These are phyloP conservation scores for Ips nitidus DNA, from an alignment of 1,140 invertebrate genomes.

Conservation along the genomic window DNA sequence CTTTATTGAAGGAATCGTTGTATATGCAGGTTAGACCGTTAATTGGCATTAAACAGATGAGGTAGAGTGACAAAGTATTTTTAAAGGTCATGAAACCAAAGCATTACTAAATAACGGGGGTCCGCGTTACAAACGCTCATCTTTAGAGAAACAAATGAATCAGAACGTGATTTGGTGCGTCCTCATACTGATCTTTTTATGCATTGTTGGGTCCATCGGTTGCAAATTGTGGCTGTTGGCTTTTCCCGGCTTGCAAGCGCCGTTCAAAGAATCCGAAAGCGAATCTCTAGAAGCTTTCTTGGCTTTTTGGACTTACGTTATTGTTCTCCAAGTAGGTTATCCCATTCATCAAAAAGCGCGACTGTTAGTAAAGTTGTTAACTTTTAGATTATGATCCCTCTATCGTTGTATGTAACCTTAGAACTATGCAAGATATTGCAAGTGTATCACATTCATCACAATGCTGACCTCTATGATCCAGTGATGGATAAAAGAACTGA, in stretches of 20 bases:
- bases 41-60: neutral
- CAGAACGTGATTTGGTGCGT: conserved; percentile 96
- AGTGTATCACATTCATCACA: conserved; percentile 93
- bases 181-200: conserved; percentile 86
- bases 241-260: conserved; percentile 59
- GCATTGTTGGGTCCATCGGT: conserved; percentile 86
- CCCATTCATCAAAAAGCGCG: neutral
- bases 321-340: conserved; percentile 80
- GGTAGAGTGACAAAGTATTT: neutral
- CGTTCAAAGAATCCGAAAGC: conserved; percentile 59
- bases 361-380: neutral
- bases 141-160: conserved; percentile 92
- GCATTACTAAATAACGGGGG: conserved; percentile 97
- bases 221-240: conserved; percentile 81
- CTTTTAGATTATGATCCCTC: conserved; percentile 89
- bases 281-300: conserved; percentile 78
- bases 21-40: conserved; percentile 81
- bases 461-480: conserved; percentile 82
- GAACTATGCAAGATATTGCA: conserved; percentile 96
- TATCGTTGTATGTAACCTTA: conserved; percentile 95
- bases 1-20: conserved; percentile 93
- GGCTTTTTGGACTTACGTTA: conserved; percentile 94
- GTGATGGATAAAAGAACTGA: conserved; percentile 84
- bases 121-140: conserved; percentile 91
- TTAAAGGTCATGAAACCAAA: conserved; percentile 90